A percentile compares a stretch with the other conserved stretches of the same genome.
phyloP scores from a whole-genome alignment of 92 coral and sea anemone genomes.

The Heteractis magnifica region DNA sequence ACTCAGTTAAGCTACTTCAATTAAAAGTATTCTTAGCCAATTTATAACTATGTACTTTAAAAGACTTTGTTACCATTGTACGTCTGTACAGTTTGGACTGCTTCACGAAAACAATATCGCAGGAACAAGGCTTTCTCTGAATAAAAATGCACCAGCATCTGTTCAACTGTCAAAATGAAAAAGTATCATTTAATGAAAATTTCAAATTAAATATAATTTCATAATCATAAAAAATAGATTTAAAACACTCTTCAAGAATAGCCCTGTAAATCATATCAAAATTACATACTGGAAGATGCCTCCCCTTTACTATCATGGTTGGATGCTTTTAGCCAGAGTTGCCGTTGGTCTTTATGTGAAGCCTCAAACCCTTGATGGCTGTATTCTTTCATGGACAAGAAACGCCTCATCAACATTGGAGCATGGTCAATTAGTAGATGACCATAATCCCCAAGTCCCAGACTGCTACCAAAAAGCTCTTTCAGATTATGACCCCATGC shows the following conservation, averaged over 20 bases:
- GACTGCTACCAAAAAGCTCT: constrained; percentile 29
- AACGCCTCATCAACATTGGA: constrained; percentile 43
- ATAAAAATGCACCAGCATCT: constrained; percentile 41
- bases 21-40: no score
- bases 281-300: constrained; percentile 43
- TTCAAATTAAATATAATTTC: background rate
- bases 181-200: background rate
- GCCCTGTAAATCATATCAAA: constrained; percentile 10
- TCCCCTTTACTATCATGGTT: constrained; percentile 47
- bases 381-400: constrained; percentile 45
- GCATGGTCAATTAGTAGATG: constrained; percentile 46
- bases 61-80: constrained; percentile 6
- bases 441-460: constrained; percentile 46
- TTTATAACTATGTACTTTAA: no score
- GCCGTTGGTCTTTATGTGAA: constrained; percentile 50
- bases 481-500: constrained; percentile 19
- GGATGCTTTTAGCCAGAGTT: constrained; percentile 49
- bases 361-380: constrained; percentile 56
- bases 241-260: constrained; percentile 6
- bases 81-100: constrained; percentile 16
- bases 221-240: no score
- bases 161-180: constrained; percentile 41
- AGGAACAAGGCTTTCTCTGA: constrained; percentile 34
- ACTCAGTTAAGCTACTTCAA: no score
- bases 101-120: constrained; percentile 33